Base-by-base conservation (phyloP, 2,113 vertebrate species). In the Oncorhynchus clarkii region DNA sequence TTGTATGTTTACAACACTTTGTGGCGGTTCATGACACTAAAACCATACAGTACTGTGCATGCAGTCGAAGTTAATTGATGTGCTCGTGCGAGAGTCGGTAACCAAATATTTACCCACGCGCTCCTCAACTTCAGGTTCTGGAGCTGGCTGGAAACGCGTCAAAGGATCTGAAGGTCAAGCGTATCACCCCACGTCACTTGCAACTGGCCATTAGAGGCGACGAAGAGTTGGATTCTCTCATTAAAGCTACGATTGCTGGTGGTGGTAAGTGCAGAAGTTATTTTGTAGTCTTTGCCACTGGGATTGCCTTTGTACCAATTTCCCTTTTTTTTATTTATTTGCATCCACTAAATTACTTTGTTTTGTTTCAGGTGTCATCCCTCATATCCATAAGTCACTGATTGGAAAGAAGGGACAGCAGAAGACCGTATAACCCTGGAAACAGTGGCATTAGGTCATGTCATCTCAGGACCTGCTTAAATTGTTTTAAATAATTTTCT, bases 371-470 rank as follows among this genome's bases (percentile, higher is more conserved):
- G 98, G 98, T 91, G 97, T 99, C 82, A 99, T 99, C 90, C 98
- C 98, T 0, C 98, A 99, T 84, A 99, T 99, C 89, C 98, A 99
- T 91, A 99, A 99, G 86, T 99, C 98, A 77, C 95, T 99, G 78
- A 99, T 99, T 85, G 98, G 98, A 76, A 99, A 99, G 95, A 99
- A 99, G 92, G 98, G 97, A 86, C 98, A 99, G 84, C 98, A 99
- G 96, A 99, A 99, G 90, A 98, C 97, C 1, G 96, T 98, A 86
- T 99, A 96, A 94, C 92, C 82, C 82, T 85, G 20, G 45, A 71
- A n/a, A 79, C 51, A 18, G 80, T 66, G 80, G 81, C 80, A 72
- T 71, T 29, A 60, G 69, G 64, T 77, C 34, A 39, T 39, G 34
- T 39, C 80, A 86, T 92, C 88, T 92, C 89, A 82, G 89, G 90